phyloP scores from a whole-genome alignment of 2,888 invertebrate genomes.

The Charanyca ferruginea region DNA sequence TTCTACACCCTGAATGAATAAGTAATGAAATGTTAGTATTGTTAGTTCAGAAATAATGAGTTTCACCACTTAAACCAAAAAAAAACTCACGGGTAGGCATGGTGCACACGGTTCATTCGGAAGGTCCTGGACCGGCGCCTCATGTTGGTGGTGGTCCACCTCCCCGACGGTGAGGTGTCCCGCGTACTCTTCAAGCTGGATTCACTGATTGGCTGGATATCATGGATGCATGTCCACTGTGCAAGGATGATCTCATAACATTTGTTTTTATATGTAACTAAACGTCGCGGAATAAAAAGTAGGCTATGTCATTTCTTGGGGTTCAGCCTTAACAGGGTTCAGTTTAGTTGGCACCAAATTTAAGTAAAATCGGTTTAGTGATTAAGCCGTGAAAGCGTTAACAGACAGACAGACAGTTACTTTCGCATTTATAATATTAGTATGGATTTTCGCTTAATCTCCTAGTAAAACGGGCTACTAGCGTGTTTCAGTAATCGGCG shows the following conservation, averaged over 20 bases:
- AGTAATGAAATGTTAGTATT: slow-evolving; percentile 7
- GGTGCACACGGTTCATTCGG: slow-evolving; percentile 65
- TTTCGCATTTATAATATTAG: too few species aligned
- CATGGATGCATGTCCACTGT: slow-evolving; percentile 98
- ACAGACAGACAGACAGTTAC: too few species aligned
- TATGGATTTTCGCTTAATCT: too few species aligned
- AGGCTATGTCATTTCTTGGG: too few species aligned
- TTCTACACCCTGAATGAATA: background rate
- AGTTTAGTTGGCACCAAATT: too few species aligned
- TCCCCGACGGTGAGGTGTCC: slow-evolving; percentile 65
- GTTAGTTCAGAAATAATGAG: slow-evolving; percentile 5
- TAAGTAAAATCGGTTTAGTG: too few species aligned
- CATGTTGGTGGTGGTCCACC: slow-evolving; percentile 32
- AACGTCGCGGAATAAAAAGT: too few species aligned
- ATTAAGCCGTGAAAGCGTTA: too few species aligned
- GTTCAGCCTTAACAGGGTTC: too few species aligned
- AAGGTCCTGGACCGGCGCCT: slow-evolving; percentile 60
- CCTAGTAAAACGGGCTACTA: too few species aligned
- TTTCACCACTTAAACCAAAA: background rate
- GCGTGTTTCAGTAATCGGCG: too few species aligned
- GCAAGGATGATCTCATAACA: background rate
- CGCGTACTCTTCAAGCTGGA: slow-evolving; percentile 73
- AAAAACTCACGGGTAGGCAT: slow-evolving; percentile 55
- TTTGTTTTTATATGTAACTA: background rate
- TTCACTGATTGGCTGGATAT: slow-evolving; percentile 94